Percentiles rank a stretch among this genome's conserved stretches.
Evolutionary conservation across 1,140 invertebrate genomes (phyloP).

Genomic region (Euura lappo): DNA sequence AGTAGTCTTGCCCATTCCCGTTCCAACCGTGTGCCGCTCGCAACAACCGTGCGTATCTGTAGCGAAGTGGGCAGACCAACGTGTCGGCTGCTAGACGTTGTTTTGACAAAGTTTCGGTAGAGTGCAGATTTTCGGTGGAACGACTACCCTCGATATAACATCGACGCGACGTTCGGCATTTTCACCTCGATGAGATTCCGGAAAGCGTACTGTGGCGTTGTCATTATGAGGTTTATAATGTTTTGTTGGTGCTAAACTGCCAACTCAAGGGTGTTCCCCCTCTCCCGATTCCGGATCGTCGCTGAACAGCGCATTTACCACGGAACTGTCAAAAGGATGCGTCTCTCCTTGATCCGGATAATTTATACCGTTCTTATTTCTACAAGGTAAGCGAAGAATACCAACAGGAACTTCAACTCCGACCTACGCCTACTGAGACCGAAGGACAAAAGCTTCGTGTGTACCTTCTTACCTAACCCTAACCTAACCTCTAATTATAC

Average conservation of each 20-base stretch:
- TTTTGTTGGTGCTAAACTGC: not conserved
- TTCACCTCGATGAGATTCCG: not conserved
- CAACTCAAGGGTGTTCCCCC: not conserved
- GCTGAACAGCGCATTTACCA: not conserved
- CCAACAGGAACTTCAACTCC: not conserved
- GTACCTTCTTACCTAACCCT: not conserved
- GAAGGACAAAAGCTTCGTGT: not conserved
- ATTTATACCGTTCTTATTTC: not conserved
- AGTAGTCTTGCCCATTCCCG: no score
- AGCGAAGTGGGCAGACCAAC: not conserved
- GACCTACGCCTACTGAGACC: no score
- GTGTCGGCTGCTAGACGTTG: slow-evolving; percentile 1
- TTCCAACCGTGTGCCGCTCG: no score
- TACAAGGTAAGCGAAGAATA: not conserved
- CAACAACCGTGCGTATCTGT: no score
- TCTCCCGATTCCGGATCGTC: not conserved
- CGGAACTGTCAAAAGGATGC: not conserved
- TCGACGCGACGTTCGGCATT: not conserved
- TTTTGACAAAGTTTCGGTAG: not conserved
- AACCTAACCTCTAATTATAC: not conserved
- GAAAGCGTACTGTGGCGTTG: not conserved
- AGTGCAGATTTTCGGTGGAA: not conserved
- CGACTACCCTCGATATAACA: not conserved
- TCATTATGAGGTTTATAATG: not conserved
- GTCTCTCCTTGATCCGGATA: not conserved